These are phyloP conservation scores for Zoanthus solanderi DNA, from an alignment of 92 coral and sea anemone genomes.

Conservation along the genomic window DNA sequence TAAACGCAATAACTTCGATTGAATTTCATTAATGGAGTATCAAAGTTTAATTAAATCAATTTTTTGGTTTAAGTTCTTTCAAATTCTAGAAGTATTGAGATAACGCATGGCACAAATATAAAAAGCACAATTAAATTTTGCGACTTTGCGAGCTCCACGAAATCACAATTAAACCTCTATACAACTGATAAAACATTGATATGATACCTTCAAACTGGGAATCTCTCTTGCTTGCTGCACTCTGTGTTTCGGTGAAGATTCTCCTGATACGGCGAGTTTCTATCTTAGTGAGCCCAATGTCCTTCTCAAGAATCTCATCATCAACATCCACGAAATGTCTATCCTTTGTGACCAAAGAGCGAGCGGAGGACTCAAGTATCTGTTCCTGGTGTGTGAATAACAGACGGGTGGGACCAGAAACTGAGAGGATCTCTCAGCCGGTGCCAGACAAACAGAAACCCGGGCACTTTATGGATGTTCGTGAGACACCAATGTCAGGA, in stretches of 20 bases:
- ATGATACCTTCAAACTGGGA: constrained; percentile 22
- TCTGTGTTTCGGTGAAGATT: constrained; percentile 18
- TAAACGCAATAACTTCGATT: constrained; percentile 15
- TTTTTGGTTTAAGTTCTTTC: constrained; percentile 5
- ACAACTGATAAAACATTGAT: neutral
- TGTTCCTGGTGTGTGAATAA: too few relatives aligned
- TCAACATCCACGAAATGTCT: constrained; percentile 23
- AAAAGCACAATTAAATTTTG: constrained; percentile 3
- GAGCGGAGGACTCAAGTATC: constrained; percentile 25
- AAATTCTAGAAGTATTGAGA: constrained; percentile 2
- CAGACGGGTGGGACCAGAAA: too few relatives aligned
- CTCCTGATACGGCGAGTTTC: constrained; percentile 42
- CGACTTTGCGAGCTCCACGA: too few relatives aligned
- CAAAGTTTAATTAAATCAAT: constrained; percentile 13
- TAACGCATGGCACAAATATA: constrained; percentile 17
- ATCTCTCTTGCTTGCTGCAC: constrained; percentile 21
- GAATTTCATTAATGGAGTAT: constrained; percentile 5
- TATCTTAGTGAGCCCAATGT: constrained; percentile 44
- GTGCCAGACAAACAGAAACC: too few relatives aligned
- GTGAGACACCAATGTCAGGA: too few relatives aligned
- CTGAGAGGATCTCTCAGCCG: too few relatives aligned
- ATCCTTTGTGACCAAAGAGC: constrained; percentile 23
- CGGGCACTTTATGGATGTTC: too few relatives aligned
- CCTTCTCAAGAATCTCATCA: constrained; percentile 38
- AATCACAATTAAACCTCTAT: neutral